A percentile compares a stretch with the other conserved stretches of the same genome.
These are phyloP conservation scores for Notodonta dromedarius DNA, from an alignment of 2,888 invertebrate species.

Conservation along the genomic window DNA sequence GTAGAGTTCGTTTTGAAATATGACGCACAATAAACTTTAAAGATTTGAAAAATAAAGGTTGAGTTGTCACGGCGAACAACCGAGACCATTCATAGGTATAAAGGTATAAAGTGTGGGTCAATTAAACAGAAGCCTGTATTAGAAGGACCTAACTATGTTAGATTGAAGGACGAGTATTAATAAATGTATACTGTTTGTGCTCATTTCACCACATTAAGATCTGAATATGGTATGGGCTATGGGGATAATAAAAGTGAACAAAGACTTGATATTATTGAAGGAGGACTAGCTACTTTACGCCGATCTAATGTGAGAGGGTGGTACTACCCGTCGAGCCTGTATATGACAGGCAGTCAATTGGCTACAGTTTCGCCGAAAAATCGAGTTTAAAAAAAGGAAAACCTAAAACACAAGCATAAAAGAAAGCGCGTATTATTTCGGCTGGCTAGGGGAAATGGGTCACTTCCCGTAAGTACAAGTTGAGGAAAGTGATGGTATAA, in stretches of 20 bases:
- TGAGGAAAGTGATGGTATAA: constrained; percentile 14
- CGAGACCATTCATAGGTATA: no score
- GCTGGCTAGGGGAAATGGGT: constrained; percentile 29
- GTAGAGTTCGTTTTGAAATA: constrained; percentile 15
- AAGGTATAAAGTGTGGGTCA: constrained; percentile 49
- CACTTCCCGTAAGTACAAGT: constrained; percentile 9
- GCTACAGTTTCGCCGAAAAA: no score
- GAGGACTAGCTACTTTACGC: no score
- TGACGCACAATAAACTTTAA: neutral
- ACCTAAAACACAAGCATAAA: neutral
- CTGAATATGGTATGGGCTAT: no score
- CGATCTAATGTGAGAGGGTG: no score
- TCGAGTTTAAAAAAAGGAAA: neutral
- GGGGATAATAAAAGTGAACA: no score
- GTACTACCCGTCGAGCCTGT: no score
- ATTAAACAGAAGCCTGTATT: constrained; percentile 64
- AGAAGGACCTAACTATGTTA: constrained; percentile 65
- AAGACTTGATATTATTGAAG: no score
- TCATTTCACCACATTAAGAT: no score
- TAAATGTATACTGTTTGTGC: neutral
- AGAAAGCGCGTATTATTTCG: neutral
- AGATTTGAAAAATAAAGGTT: neutral
- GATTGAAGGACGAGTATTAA: constrained; percentile 52
- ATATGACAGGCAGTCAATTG: no score
- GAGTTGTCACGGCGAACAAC: no score